phyloP scores from a whole-genome alignment of 2,113 vertebrate species.

The Hemichromis elongatus region DNA sequence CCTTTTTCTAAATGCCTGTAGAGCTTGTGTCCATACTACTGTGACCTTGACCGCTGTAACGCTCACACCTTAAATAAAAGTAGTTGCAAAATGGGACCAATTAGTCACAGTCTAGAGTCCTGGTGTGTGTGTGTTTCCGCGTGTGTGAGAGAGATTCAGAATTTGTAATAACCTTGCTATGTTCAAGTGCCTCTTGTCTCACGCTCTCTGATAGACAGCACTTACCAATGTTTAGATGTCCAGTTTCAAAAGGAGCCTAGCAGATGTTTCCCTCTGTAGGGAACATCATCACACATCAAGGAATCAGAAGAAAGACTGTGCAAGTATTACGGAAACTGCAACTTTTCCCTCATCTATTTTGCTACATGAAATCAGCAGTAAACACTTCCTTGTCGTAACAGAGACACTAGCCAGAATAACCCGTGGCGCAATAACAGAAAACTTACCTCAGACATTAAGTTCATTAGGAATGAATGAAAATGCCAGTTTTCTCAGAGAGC shows the following conservation, averaged over 20 bases:
- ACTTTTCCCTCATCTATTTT: constrained; percentile 24
- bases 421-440: constrained; percentile 14
- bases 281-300: constrained; percentile 49
- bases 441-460: not conserved
- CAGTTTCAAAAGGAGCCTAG: constrained; percentile 72
- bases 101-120: not conserved
- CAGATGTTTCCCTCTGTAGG: constrained; percentile 47
- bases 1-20: not conserved
- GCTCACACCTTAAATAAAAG: not conserved
- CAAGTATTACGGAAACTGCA: constrained; percentile 50
- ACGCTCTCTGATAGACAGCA: constrained; percentile 51
- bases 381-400: constrained; percentile 52
- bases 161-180: constrained; percentile 40
- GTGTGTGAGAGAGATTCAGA: not conserved
- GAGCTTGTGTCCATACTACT: not conserved
- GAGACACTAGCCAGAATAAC: constrained; percentile 14
- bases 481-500: not conserved
- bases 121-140: not conserved
- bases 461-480: not conserved
- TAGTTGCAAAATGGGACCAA: not conserved
- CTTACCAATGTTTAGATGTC: constrained; percentile 67
- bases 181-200: constrained; percentile 40
- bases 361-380: constrained; percentile 17
- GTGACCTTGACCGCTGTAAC: not conserved
- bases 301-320: constrained; percentile 40